A percentile compares a stretch with the other conserved stretches of the same genome.
Evolutionary conservation across 2,888 invertebrate genomes (phyloP).

Genomic region (Netelia virgata): DNA sequence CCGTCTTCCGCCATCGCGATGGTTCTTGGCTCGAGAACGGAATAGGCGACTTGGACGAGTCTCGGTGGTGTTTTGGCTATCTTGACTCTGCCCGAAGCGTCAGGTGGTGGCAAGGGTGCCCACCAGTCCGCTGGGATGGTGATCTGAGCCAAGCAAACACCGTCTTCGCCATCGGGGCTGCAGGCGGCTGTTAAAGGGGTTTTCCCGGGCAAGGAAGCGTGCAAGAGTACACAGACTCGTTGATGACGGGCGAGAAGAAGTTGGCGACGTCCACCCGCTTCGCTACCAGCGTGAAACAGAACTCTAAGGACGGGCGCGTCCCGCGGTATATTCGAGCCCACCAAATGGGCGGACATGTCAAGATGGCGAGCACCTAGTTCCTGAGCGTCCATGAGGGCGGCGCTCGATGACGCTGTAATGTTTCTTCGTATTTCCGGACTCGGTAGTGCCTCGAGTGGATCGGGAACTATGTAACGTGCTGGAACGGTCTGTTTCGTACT

Average conservation of each 20-base stretch:
- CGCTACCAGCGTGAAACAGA: constrained; percentile 95
- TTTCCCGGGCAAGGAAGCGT: constrained; percentile 88
- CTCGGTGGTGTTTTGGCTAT: constrained; percentile 89
- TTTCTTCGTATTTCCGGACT: constrained; percentile 80
- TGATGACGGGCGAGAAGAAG: constrained; percentile 88
- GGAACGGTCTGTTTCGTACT: constrained; percentile 98
- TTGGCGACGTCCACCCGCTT: constrained; percentile 92
- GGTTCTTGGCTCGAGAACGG: constrained; percentile 93
- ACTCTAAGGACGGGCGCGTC: constrained; percentile 97
- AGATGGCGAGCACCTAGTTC: constrained; percentile 91
- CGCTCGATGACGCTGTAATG: constrained; percentile 83
- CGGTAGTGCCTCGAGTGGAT: constrained; percentile 89
- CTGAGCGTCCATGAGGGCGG: constrained; percentile 86
- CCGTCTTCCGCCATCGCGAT: constrained; percentile 84
- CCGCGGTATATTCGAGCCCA: constrained; percentile 93
- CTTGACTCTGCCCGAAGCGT: constrained; percentile 85
- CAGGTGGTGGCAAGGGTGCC: constrained; percentile 90
- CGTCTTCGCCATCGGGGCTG: constrained; percentile 96
- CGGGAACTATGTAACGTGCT: constrained; percentile 94
- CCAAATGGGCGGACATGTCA: constrained; percentile 97
- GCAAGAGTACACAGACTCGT: constrained; percentile 92
- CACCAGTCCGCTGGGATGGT: constrained; percentile 97
- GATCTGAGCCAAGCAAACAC: constrained; percentile 94
- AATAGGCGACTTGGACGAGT: constrained; percentile 93
- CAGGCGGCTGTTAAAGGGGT: constrained; percentile 93